These are phyloP conservation scores for Pantherophis vulpinus DNA, from an alignment of 2,797 vertebrate species.

Conservation along the genomic window DNA sequence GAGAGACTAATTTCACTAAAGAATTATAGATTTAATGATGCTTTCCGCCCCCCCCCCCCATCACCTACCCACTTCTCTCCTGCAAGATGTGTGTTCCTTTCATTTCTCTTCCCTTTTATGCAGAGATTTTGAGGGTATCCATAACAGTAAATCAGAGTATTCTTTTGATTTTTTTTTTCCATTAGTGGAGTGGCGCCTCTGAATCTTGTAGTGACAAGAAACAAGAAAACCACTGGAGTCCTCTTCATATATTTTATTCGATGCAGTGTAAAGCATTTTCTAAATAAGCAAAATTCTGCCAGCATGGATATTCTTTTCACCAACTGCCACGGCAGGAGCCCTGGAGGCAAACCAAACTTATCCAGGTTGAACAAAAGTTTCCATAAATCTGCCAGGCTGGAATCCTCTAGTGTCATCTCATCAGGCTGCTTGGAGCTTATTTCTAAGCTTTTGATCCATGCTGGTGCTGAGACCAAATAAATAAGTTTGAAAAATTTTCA, in stretches of 20 bases:
- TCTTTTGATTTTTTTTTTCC: slow-evolving; percentile 52
- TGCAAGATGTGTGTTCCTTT: slow-evolving; percentile 38
- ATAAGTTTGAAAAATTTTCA: slow-evolving; percentile 40
- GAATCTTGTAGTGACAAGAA: slow-evolving; percentile 32
- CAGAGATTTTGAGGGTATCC: slow-evolving; percentile 44
- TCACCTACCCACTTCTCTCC: not conserved
- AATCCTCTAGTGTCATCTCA: slow-evolving; percentile 57
- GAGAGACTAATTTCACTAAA: slow-evolving; percentile 19
- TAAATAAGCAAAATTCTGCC: slow-evolving; percentile 35
- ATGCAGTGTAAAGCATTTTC: slow-evolving; percentile 30
- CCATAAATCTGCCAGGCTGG: slow-evolving; percentile 58
- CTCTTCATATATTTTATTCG: slow-evolving; percentile 40
- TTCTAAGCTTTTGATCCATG: slow-evolving; percentile 45
- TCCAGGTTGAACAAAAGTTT: slow-evolving; percentile 59
- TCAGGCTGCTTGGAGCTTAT: slow-evolving; percentile 43
- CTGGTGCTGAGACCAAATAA: slow-evolving; percentile 53
- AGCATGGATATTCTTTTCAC: slow-evolving; percentile 45
- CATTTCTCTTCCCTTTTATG: slow-evolving; percentile 51
- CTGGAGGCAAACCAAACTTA: slow-evolving; percentile 40
- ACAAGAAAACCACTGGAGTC: slow-evolving; percentile 41
- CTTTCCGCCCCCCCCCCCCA: not conserved
- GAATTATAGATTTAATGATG: not conserved
- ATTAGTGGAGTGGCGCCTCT: slow-evolving; percentile 38
- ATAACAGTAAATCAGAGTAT: slow-evolving; percentile 45
- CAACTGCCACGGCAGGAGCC: slow-evolving; percentile 40